Base-by-base conservation (phyloP, 1,140 invertebrate genomes). In the Lepidurus packardi region DNA sequence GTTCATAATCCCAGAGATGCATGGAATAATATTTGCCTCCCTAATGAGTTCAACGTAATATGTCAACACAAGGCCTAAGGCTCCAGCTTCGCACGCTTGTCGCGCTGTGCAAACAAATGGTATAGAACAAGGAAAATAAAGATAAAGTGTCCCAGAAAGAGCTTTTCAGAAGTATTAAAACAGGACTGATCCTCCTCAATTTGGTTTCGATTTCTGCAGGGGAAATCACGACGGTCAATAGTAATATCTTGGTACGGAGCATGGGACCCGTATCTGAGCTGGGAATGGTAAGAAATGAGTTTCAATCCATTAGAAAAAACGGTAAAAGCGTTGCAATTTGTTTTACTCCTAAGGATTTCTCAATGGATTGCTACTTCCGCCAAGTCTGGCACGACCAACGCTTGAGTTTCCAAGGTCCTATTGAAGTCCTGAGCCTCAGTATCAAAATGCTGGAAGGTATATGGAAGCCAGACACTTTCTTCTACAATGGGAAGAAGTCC, bases 321-420 rank as follows among this genome's bases (percentile, higher is more conserved):
- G 16, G 45, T 11, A 47, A 77, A 65, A 73, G n/a, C 24, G 13
- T 25, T 73, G 10, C 16, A 47, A 47, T 10, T 11, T 47, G 45
- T 47, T 47, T 47, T 10, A 11, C 45, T 2, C 45, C 10, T 47
- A 47, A 47, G 93, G 93, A 95, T 83, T 98, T 97, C 83, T 96
- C 95, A 5, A 96, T 98, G 93, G 95, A 98, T 83, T 97, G 95
- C 84, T 98, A 98, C 84, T 97, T 98, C 84, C 90, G 96, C 7
- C 94, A 96, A 84, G 91, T 90, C 42, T 93, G 94, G 94, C 87
- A 91, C 10, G 94, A 96, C 84, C 88, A 90, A 41, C 88, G 94
- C 1, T 86, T 96, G 0, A 93, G 92, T 77, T 96, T 95, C 83
- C 53, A 65, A n/a, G 21, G 81, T 80, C n/a, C 83, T 79, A 86